These are phyloP conservation scores for Psammodynastes pulverulentus DNA, from an alignment of 2,113 vertebrate genomes.

Conservation along the genomic window DNA sequence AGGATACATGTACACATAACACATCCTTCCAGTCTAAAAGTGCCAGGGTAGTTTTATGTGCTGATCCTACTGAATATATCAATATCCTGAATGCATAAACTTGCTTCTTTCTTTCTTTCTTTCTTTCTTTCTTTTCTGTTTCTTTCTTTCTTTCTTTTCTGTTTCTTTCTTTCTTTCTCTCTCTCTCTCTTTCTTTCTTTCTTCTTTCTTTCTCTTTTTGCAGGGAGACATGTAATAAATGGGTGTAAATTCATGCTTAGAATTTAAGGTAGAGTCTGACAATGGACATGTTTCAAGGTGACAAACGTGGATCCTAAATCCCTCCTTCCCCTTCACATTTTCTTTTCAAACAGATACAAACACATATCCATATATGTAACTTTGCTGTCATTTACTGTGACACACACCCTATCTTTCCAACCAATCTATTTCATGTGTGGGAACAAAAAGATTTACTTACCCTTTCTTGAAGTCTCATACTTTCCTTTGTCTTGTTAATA, in stretches of 20 bases:
- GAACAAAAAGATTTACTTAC: background rate
- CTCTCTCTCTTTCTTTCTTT: background rate
- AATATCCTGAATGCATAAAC: background rate
- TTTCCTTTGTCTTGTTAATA: background rate
- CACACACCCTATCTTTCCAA: background rate
- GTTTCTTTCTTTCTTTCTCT: no score
- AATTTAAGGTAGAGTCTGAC: background rate
- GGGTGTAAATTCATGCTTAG: background rate
- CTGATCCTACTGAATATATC: background rate
- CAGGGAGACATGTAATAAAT: background rate
- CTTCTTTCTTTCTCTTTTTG: background rate
- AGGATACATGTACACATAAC: background rate
- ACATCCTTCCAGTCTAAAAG: background rate
- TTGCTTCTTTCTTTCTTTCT: background rate
- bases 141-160: background rate
- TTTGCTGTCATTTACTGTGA: background rate
- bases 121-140: accelerated
- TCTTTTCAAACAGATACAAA: background rate
- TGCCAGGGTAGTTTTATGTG: background rate
- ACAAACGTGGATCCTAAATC: background rate
- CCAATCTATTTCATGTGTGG: background rate
- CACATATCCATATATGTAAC: background rate
- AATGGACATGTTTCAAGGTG: background rate
- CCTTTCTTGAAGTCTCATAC: background rate
- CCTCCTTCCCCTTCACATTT: background rate